Evolutionary conservation across 2,797 vertebrate species (phyloP), one percentile per base, ranked within the genome.

Genomic region (Adrianichthys oophorus): DNA sequence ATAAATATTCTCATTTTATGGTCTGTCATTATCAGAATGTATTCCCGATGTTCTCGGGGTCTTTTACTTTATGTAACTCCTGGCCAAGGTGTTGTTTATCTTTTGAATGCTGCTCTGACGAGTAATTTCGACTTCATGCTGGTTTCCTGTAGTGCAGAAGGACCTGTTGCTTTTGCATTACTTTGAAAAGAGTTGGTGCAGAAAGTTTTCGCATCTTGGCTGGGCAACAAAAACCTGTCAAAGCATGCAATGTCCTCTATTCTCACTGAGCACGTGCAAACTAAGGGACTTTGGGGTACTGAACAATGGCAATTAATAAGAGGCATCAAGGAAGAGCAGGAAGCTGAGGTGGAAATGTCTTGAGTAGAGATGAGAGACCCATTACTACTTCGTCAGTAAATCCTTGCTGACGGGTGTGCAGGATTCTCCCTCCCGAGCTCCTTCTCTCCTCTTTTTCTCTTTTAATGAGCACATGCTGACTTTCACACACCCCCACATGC

Each of bases 301-400:
- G 79, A 84, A 87, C 80, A 82, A 72, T 61, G 64, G 74, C 82
- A 87, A 87, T 89, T 87, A 83, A 83, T 77, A 79, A 72, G 74
- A 71, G 68, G 70, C 68, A 49, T 72, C 16, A 21, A 80, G 70
- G 74, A 77, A 68, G 68, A 40, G 6, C 41, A 59, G 68, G 53
- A 6, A 57, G 65, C 65, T 59, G 74, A 56, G 60, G 53, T 72
- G 76, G 77, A 59, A 68, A 58, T 23, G 62, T 85, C 84, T 76
- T 80, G 56, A 77, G 83, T 69, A 75, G 75, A 79, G 83, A 91
- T 85, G 84, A 90, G 83, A 85, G 76, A 82, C 76, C 84, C 78
- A 89, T 81, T 84, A 83, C 70, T 83, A 80, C 84, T 76, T 85
- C 87, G 76, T 87, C 85, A 74, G 79, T 87, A 90, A 89, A 90